Evolutionary conservation across 2,888 invertebrate genomes (phyloP), one percentile per base, ranked within the genome.

Genomic region (Crossocerus cetratus): DNA sequence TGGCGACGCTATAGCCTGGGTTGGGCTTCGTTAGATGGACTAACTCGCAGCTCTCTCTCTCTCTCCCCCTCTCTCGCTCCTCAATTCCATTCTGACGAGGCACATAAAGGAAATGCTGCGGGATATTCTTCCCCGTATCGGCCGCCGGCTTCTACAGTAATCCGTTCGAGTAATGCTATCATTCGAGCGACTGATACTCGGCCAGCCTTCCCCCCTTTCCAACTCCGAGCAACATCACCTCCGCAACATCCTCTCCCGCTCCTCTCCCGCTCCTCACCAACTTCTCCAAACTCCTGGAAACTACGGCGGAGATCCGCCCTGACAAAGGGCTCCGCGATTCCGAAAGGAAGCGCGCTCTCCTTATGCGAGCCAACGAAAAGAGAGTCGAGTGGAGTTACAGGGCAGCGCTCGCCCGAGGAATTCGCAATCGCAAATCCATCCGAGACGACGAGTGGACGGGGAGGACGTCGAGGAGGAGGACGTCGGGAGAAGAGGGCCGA

Each of bases 21-120:
- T 78, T 78, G 77, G 78, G 76, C 80, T 81, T 81, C 80, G 82
- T 83, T 81, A 75, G 77, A 84, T 69, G 73, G 69, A 73, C 32
- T 32, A 32, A 32, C 75, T 78, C 78, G 55, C 13, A 65, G 63
- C 63, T 73, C 69, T 65, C 72, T n/a, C 71, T 81, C 71, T 4
- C 49, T n/a, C 32, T 32, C 32, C 32, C n/a, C 55, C 68, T 77
- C 61, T 72, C 11, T 32, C 32, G 5, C 32, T 32, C 32, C 72
- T 74, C 79, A 69, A 72, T 71, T 80, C 74, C 69, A 65, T 80
- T 74, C 77, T 59, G 60, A 32, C 68, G 56, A 69, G 64, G 58
- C 60, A 45, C 58, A 32, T 69, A 56, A 49, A 68, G 65, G 57
- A 55, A 65, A 64, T 56, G 42, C 45, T 44, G 45, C 22, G 45